Evolutionary conservation across 1,140 invertebrate genomes (phyloP).

Genomic region (Sinonovacula constricta): DNA sequence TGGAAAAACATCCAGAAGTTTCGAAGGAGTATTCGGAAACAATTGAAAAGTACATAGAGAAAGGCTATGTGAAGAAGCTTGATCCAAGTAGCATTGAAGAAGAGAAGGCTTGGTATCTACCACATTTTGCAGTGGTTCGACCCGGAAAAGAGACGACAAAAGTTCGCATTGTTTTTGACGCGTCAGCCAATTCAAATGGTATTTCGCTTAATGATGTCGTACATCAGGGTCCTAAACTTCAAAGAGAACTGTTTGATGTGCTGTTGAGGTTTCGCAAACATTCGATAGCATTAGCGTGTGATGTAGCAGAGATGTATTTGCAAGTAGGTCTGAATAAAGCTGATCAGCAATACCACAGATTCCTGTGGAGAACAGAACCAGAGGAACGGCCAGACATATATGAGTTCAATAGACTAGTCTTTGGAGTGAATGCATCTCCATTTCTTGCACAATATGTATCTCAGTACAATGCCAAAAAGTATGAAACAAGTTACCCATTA

Average conservation of each 20-base stretch:
- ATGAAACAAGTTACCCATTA: conserved; percentile 3
- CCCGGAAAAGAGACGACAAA: conserved; percentile 44
- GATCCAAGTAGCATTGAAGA: too few species aligned
- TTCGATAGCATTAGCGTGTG: conserved; percentile 38
- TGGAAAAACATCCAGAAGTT: conserved; percentile 5
- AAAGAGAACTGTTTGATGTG: conserved; percentile 60
- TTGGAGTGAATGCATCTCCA: conserved; percentile 31
- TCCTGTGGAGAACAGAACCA: conserved; percentile 20
- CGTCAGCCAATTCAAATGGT: conserved; percentile 21
- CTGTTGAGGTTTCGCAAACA: conserved; percentile 54
- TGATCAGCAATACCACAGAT: conserved; percentile 28
- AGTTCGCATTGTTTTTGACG: conserved; percentile 35
- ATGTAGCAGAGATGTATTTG: conserved; percentile 46
- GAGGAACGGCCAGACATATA: conserved; percentile 12
- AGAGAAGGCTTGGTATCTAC: conserved; percentile 26
- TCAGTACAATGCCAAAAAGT: conserved; percentile 4
- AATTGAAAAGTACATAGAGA: not conserved
- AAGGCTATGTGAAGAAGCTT: not conserved
- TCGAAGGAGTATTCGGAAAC: conserved; percentile 5
- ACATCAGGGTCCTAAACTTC: conserved; percentile 71
- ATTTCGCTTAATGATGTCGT: conserved; percentile 52
- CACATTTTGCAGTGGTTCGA: conserved; percentile 43
- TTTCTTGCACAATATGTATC: conserved; percentile 34
- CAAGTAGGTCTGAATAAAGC: not conserved
- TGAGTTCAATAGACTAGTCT: conserved; percentile 37